A percentile compares a stretch with the other conserved stretches of the same genome.
Evolutionary conservation across 2,113 vertebrate genomes (phyloP).

Genomic region (Labrus mixtus): DNA sequence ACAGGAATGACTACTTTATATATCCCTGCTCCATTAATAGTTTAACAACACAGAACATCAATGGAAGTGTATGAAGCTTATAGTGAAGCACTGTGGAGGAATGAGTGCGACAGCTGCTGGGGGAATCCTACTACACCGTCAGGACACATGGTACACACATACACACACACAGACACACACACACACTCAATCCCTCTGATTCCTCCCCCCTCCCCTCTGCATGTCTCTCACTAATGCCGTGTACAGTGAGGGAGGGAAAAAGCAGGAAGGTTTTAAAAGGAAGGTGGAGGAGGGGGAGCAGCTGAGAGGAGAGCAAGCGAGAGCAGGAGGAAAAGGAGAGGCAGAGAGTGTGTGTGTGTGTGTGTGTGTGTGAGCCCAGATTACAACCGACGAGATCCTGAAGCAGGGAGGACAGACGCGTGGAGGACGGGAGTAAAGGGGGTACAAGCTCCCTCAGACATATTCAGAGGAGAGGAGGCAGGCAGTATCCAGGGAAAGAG

Average conservation of each 20-base stretch:
- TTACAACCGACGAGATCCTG: slow-evolving; percentile 55
- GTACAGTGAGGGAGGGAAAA: slow-evolving; percentile 64
- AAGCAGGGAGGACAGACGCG: slow-evolving; percentile 19
- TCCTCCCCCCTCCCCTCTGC: slow-evolving; percentile 53
- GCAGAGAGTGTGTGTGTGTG: slow-evolving; percentile 27
- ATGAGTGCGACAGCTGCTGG: slow-evolving; percentile 76
- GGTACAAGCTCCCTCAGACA: slow-evolving; percentile 10
- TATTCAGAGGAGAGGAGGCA: neutral
- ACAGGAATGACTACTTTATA: neutral
- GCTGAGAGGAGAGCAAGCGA: slow-evolving; percentile 30
- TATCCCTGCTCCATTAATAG: slow-evolving; percentile 4
- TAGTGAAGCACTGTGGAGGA: slow-evolving; percentile 48
- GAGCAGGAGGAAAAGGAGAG: slow-evolving; percentile 58
- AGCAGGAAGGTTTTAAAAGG: slow-evolving; percentile 40
- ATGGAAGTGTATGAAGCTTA: slow-evolving; percentile 36
- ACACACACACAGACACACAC: slow-evolving; percentile 5
- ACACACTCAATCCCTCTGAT: slow-evolving; percentile 72
- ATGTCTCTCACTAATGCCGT: slow-evolving; percentile 65
- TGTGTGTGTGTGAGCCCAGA: slow-evolving; percentile 61
- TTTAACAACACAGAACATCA: slow-evolving; percentile 27
- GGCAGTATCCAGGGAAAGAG: neutral
- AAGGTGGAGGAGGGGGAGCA: slow-evolving; percentile 30
- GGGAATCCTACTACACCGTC: slow-evolving; percentile 73
- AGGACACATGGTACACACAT: slow-evolving; percentile 71
- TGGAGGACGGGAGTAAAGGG: slow-evolving; percentile 14